Base-by-base conservation (phyloP, 1,140 invertebrate genomes). In the Drosophila carrolli region DNA sequence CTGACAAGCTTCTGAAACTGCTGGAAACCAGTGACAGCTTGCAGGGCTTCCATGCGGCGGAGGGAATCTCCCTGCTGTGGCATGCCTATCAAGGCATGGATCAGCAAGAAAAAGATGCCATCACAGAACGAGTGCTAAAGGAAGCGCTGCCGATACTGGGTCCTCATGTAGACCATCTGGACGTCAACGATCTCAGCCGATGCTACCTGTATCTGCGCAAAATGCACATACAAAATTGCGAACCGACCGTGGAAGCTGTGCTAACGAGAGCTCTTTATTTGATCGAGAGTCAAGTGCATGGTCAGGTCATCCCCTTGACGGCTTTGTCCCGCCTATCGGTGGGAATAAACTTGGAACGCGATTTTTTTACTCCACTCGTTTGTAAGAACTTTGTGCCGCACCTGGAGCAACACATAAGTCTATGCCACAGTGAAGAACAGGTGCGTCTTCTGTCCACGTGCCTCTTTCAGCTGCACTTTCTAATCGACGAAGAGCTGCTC, bases 121-220 rank as follows among this genome's bases (percentile, higher is more conserved):
- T 90, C 0, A 77, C 56, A 0, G 8, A 35, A 2, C 51, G 61
- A 1, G 38, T 88, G 10, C 23, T 71, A 4, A 47, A n/a, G 10
- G 50, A 57, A 0, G n/a, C 85, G 11, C 40, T 90, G 11, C 65
- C 81, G 5, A 6, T 4, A 0, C 37, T 90, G 19, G 46, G 41
- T 7, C 7, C 54, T 2, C 40, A 70, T 19, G 44, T 90, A 32
- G 11, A 43, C 10, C 13, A 59, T 10, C 59, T 92, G 63, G 71
- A 76, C 37, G 41, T 74, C 0, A 46, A 77, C n/a, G 78, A 83
- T 3, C 55, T 89, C 14, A 89, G 85, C 38, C 74, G 83, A 14
- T 83, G 76, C 57, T 91, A 89, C 23, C 58, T 92, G 6, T 86
- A 91, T 44, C 44, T 92, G 9, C 78, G 89, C 0, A 90, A 91